Conservation (phyloP, 2,888 invertebrate species). For the Limenitis camilla region DNA sequence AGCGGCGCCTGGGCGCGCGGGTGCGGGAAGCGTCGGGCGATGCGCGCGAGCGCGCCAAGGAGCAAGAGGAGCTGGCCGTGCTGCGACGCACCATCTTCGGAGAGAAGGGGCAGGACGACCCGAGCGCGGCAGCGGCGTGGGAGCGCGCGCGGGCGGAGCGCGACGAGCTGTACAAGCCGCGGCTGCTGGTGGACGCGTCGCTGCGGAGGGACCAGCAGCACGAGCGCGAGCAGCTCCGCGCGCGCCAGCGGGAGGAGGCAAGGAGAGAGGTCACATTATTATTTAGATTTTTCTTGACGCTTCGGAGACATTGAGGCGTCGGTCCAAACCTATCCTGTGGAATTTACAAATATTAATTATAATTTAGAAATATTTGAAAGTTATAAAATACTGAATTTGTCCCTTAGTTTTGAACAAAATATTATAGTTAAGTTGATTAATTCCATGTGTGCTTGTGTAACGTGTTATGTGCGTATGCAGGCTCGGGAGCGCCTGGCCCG, state of each 20-base stretch:
- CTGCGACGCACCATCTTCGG: constrained; percentile 65
- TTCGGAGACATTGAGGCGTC: too few species aligned
- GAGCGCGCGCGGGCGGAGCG: constrained; percentile 71
- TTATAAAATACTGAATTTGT: too few species aligned
- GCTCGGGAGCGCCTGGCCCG: constrained; percentile 77
- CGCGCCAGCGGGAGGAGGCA: constrained; percentile 53
- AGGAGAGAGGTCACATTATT: constrained; percentile 5
- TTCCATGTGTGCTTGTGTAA: constrained; percentile 18
- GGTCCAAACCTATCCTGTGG: too few species aligned
- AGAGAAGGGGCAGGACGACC: constrained; percentile 73
- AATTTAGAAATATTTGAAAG: too few species aligned
- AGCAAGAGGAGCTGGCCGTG: constrained; percentile 91
- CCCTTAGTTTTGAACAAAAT: too few species aligned
- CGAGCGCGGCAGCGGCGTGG: constrained; percentile 37
- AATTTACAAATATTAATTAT: too few species aligned
- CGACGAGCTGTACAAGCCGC: constrained; percentile 89
- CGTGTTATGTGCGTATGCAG: constrained; percentile 1
- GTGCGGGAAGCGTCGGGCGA: constrained; percentile 96
- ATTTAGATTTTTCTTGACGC: too few species aligned
- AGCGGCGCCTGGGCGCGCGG: constrained; percentile 91
- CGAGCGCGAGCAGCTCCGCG: constrained; percentile 73
- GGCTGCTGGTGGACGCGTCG: constrained; percentile 83
- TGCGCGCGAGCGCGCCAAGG: constrained; percentile 90
- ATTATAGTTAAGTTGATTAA: constrained; percentile 36
- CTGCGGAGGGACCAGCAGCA: constrained; percentile 76